A percentile compares a stretch with the other conserved stretches of the same genome.
phyloP scores from a whole-genome alignment of 1,140 invertebrate species.

The Macrosteles quadrilineatus region DNA sequence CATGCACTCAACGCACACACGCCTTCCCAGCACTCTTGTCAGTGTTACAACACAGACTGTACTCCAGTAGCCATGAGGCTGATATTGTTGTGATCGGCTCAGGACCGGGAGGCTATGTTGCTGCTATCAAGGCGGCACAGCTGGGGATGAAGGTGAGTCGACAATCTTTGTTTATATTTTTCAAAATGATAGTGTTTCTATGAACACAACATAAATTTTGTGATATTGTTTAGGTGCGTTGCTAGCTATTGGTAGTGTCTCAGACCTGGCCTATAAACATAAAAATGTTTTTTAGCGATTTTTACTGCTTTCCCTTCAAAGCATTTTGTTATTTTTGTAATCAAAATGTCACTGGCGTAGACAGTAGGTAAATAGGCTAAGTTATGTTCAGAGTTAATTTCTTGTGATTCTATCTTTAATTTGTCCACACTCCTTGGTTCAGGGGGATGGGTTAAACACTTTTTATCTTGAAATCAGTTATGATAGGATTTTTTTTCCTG shows the following conservation, averaged over 20 bases:
- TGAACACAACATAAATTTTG: not conserved
- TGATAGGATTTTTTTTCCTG: too few relatives aligned
- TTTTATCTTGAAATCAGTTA: too few relatives aligned
- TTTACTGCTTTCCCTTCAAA: too few relatives aligned
- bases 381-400: too few relatives aligned
- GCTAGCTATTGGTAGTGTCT: not conserved
- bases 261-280: too few relatives aligned
- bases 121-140: constrained; percentile 98
- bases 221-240: constrained; percentile 6
- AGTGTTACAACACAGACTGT: constrained; percentile 47
- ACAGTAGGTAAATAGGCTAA: too few relatives aligned
- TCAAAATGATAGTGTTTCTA: not conserved
- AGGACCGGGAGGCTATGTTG: constrained; percentile 99
- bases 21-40: constrained; percentile 21
- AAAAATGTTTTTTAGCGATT: too few relatives aligned
- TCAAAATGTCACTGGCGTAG: too few relatives aligned
- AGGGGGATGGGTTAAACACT: too few relatives aligned
- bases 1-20: constrained; percentile 28
- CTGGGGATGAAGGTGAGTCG: constrained; percentile 87
- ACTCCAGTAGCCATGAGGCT: constrained; percentile 74
- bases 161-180: constrained; percentile 23
- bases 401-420: too few relatives aligned
- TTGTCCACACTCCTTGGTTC: too few relatives aligned
- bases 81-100: constrained; percentile 98
- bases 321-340: too few relatives aligned